phyloP scores from a whole-genome alignment of 2,797 vertebrate species.

The Pterois miles region DNA sequence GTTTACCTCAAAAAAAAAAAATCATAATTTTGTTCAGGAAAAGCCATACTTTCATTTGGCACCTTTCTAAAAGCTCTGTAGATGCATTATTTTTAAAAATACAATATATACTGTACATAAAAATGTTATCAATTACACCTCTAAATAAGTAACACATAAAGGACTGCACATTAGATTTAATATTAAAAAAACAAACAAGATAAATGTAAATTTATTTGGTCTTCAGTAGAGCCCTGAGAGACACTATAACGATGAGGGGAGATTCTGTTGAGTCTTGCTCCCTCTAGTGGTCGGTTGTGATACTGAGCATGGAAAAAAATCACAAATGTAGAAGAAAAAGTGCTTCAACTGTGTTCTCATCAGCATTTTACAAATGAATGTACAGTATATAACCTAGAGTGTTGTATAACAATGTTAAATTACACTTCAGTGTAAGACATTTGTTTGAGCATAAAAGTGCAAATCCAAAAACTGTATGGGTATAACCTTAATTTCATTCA shows the following conservation, averaged over 20 bases:
- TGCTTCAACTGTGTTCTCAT: background rate
- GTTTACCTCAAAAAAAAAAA: too few species aligned
- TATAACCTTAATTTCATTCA: background rate
- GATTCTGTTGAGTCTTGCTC: conserved; percentile 38
- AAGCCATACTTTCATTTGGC: too few species aligned
- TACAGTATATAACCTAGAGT: background rate
- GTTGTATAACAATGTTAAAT: background rate
- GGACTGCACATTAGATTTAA: background rate
- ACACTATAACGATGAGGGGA: background rate
- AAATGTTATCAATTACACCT: too few species aligned
- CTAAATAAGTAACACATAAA: background rate
- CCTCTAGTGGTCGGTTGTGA: conserved; percentile 59
- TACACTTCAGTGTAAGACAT: too few species aligned
- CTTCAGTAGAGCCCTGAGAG: background rate
- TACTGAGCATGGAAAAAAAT: background rate
- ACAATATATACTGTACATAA: too few species aligned
- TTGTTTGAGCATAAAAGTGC: background rate
- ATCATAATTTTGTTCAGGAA: too few species aligned
- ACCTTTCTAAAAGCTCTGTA: too few species aligned
- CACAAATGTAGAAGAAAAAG: background rate
- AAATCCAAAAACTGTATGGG: background rate
- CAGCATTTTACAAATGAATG: background rate
- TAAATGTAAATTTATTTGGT: background rate
- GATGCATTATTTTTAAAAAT: too few species aligned
- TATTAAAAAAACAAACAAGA: conserved; percentile 11